Conservation (phyloP, 2,888 invertebrate genomes). For the Galeruca laticollis region DNA sequence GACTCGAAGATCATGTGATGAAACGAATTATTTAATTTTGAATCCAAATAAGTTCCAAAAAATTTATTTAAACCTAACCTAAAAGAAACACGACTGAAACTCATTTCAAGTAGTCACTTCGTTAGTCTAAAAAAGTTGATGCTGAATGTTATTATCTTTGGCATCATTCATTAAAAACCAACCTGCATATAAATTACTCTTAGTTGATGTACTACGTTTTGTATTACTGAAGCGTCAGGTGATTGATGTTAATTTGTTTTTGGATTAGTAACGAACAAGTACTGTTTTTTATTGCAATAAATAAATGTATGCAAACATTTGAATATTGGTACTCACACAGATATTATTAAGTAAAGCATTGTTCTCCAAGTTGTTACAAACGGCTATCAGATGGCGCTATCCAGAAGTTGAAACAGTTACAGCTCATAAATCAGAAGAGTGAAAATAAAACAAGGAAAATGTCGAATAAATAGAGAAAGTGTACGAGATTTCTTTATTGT, state of each 20-base stretch:
- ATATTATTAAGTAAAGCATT: not conserved
- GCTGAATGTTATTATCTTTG: constrained; percentile 38
- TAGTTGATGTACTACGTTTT: constrained; percentile 36
- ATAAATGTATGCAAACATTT: not conserved
- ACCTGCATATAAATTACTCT: constrained; percentile 37
- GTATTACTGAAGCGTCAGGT: constrained; percentile 29
- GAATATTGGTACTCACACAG: not conserved
- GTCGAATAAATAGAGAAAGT: too few species aligned
- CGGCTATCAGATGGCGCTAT: too few species aligned
- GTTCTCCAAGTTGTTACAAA: too few species aligned
- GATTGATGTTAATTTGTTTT: constrained; percentile 38
- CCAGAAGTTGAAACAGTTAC: too few species aligned
- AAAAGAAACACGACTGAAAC: constrained; percentile 12
- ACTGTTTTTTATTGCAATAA: not conserved
- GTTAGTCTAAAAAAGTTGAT: constrained; percentile 38
- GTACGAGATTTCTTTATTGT: not conserved
- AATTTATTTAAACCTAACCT: too few species aligned
- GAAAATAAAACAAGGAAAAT: too few species aligned
- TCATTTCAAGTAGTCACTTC: constrained; percentile 27
- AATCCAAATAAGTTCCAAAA: too few species aligned
- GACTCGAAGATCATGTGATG: too few species aligned
- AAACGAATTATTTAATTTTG: too few species aligned
- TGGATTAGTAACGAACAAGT: constrained; percentile 12
- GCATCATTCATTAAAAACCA: constrained; percentile 37
- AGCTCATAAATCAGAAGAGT: too few species aligned